Evolutionary conservation across 2,113 vertebrate species (phyloP).

Genomic region (Microcebus lehilahytsara): DNA sequence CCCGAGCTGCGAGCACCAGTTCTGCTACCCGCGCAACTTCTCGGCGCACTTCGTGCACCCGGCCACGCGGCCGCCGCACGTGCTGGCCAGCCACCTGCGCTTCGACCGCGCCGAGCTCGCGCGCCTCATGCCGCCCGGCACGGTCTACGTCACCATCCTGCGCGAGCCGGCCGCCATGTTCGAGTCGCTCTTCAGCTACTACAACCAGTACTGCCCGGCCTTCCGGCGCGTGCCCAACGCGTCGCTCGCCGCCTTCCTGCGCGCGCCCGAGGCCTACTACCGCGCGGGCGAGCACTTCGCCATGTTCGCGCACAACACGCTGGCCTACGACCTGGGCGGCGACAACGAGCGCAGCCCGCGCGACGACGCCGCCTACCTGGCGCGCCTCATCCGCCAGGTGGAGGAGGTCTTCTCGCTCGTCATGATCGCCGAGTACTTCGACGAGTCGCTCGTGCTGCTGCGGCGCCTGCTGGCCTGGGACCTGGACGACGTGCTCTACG

Average conservation of each 20-base stretch:
- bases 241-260: conserved; percentile 88
- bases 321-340: conserved; percentile 90
- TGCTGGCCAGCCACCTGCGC: conserved; percentile 91
- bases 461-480: conserved; percentile 91
- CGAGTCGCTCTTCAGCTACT: conserved; percentile 92
- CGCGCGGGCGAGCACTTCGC: conserved; percentile 85
- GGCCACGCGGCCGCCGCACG: conserved; percentile 85
- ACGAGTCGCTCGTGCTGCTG: conserved; percentile 91
- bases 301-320: conserved; percentile 89
- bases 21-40: conserved; percentile 91
- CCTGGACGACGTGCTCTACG: conserved; percentile 89
- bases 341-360: conserved; percentile 84
- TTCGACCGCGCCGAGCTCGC: conserved; percentile 84
- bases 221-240: conserved; percentile 89
- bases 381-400: conserved; percentile 84
- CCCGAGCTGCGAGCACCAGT: conserved; percentile 88
- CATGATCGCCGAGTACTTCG: conserved; percentile 93
- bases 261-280: conserved; percentile 87
- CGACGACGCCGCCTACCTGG: conserved; percentile 80
- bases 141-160: conserved; percentile 90
- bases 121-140: conserved; percentile 88
- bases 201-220: conserved; percentile 88
- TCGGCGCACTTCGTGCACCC: conserved; percentile 87
- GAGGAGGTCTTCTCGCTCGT: conserved; percentile 89
- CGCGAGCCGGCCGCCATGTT: conserved; percentile 91